Percentiles rank a stretch among this genome's conserved stretches.
phyloP scores from a whole-genome alignment of 2,113 vertebrate species.

The Hemibates koningsi region DNA sequence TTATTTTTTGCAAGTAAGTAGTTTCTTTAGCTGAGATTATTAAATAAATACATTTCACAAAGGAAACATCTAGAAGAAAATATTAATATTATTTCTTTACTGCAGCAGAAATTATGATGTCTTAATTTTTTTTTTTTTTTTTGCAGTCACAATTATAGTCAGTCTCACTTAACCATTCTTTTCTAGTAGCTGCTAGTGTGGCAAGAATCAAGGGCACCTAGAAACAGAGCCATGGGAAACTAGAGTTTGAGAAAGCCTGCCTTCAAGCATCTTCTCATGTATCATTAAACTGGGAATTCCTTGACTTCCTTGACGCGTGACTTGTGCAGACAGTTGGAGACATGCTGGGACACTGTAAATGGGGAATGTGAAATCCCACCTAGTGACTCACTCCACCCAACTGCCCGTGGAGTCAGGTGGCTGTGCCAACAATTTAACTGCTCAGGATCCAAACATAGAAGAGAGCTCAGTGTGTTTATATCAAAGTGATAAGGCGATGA shows the following conservation, averaged over 20 bases:
- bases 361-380: slow-evolving; percentile 65
- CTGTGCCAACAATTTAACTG: slow-evolving; percentile 37
- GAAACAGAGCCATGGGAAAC: background rate
- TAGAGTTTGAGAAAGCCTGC: background rate
- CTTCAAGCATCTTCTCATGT: slow-evolving; percentile 3
- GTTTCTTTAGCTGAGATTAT: background rate
- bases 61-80: background rate
- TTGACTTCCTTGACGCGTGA: background rate
- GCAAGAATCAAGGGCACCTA: background rate
- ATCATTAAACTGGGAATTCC: background rate
- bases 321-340: slow-evolving; percentile 31
- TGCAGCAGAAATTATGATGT: background rate
- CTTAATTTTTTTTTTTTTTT: background rate
- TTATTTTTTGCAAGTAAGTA: background rate
- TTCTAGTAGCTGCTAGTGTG: background rate
- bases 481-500: background rate
- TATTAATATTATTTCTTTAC: background rate
- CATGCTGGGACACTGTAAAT: slow-evolving; percentile 47
- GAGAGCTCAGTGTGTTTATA: slow-evolving; percentile 3
- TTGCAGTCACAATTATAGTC: background rate
- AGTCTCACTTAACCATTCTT: background rate
- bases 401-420: slow-evolving; percentile 32
- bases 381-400: slow-evolving; percentile 35
- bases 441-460: slow-evolving; percentile 52
- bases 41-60: background rate